phyloP scores from a whole-genome alignment of 2,888 invertebrate genomes.

The Pelosia muscerda region DNA sequence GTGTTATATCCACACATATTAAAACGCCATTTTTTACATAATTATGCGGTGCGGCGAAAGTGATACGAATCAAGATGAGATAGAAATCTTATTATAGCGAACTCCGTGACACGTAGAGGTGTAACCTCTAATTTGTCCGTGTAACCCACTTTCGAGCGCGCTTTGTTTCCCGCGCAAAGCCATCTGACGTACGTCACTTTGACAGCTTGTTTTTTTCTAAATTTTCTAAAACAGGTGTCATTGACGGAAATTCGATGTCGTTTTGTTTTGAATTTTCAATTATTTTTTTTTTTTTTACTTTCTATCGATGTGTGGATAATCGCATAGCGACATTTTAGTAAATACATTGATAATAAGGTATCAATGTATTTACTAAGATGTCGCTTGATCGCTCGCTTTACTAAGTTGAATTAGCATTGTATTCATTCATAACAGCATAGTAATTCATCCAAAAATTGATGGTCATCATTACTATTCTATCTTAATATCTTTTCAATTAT shows the following conservation, averaged over 20 bases:
- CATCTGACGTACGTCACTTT: constrained; percentile 66
- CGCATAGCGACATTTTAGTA: constrained; percentile 24
- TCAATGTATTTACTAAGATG: too few relatives aligned
- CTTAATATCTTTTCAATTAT: constrained; percentile 11
- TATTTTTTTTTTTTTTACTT: constrained; percentile 41
- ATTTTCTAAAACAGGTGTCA: constrained; percentile 43
- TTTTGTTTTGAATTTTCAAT: constrained; percentile 52
- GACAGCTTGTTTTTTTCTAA: constrained; percentile 59
- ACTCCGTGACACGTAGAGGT: constrained; percentile 48
- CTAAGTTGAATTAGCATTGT: too few relatives aligned
- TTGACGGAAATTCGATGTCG: constrained; percentile 20
- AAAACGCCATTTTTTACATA: constrained; percentile 29
- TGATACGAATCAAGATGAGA: constrained; percentile 39
- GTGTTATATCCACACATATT: constrained; percentile 13
- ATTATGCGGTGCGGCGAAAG: constrained; percentile 42
- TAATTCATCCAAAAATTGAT: too few relatives aligned
- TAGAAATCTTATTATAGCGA: constrained; percentile 51
- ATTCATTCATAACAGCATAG: too few relatives aligned
- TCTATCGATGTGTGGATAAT: constrained; percentile 36
- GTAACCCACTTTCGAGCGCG: constrained; percentile 69
- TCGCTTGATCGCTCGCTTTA: too few relatives aligned
- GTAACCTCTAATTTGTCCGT: constrained; percentile 63
- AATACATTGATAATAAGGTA: constrained; percentile 5
- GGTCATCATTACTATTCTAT: constrained; percentile 16
- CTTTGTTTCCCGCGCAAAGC: constrained; percentile 69